phyloP scores from a whole-genome alignment of 2,797 vertebrate species.

The Pseudochromis fuscus region DNA sequence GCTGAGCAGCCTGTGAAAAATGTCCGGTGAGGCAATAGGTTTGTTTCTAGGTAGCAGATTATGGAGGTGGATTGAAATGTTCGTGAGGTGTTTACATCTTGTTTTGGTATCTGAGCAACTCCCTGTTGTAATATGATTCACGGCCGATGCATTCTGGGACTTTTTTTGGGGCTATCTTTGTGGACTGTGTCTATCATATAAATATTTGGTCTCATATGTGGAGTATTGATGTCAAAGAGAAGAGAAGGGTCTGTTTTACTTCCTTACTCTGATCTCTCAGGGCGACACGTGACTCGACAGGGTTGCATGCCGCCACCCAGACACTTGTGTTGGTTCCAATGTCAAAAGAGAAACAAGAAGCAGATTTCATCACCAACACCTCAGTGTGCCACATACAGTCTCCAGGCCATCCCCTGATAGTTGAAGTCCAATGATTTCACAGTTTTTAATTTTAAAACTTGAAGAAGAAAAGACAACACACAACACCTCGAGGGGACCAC shows the following conservation, averaged over 20 bases:
- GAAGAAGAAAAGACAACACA: not conserved
- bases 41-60: conserved; percentile 45
- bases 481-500: not conserved
- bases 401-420: not conserved
- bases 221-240: conserved; percentile 30
- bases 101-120: conserved; percentile 45
- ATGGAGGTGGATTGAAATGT: conserved; percentile 36
- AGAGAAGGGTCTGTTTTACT: conserved; percentile 13
- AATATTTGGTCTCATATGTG: conserved; percentile 47
- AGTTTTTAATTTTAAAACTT: conserved; percentile 2
- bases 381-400: conserved; percentile 19
- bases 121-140: conserved; percentile 39
- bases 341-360: conserved; percentile 65
- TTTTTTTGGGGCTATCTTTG: conserved; percentile 30
- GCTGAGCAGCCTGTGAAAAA: conserved; percentile 34
- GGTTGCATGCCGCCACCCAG: conserved; percentile 31
- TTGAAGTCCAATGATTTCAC: not conserved
- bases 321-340: conserved; percentile 59
- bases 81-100: conserved; percentile 61
- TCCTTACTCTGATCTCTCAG: conserved; percentile 39
- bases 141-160: conserved; percentile 47
- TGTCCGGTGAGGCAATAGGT: conserved; percentile 49
- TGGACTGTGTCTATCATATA: conserved; percentile 1
- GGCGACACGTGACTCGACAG: conserved; percentile 54
- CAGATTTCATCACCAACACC: conserved; percentile 52